Percentiles rank a stretch among this genome's conserved stretches.
phyloP scores from a whole-genome alignment of 2,888 invertebrate genomes.

The Acanthosepion esculentum region DNA sequence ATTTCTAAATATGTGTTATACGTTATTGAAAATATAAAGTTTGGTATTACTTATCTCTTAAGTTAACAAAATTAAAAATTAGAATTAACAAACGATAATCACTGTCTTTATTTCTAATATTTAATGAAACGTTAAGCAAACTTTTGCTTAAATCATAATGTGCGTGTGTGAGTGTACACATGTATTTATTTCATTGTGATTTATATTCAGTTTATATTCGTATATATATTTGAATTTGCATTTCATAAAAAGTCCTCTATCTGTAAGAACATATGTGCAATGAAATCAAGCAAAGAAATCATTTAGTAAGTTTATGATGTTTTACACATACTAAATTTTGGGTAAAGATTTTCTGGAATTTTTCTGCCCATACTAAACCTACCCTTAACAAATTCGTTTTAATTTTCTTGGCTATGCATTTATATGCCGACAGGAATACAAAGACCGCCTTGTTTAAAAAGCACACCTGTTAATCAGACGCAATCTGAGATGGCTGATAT shows the following conservation, averaged over 20 bases:
- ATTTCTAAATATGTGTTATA: too few species aligned
- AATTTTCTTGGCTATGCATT: not conserved
- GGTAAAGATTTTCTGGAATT: not conserved
- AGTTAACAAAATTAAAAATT: too few species aligned
- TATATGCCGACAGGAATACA: not conserved
- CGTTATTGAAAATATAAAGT: too few species aligned
- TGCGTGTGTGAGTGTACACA: not conserved
- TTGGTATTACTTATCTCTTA: too few species aligned
- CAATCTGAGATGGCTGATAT: not conserved
- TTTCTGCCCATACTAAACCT: not conserved
- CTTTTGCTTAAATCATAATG: not conserved
- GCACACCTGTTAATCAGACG: conserved; percentile 22
- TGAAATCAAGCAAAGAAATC: too few species aligned
- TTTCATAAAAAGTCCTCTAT: not conserved
- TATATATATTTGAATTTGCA: too few species aligned
- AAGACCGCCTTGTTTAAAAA: not conserved
- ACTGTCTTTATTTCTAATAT: too few species aligned
- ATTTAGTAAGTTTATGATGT: too few species aligned
- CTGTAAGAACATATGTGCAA: not conserved
- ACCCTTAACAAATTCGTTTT: not conserved
- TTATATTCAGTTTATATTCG: too few species aligned
- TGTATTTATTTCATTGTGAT: not conserved
- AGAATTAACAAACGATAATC: too few species aligned
- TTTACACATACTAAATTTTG: not conserved
- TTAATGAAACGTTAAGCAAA: too few species aligned